Percentiles rank a stretch among this genome's conserved stretches.
Conservation (phyloP, 1,140 invertebrate genomes). For the Drosophila miranda region DNA sequence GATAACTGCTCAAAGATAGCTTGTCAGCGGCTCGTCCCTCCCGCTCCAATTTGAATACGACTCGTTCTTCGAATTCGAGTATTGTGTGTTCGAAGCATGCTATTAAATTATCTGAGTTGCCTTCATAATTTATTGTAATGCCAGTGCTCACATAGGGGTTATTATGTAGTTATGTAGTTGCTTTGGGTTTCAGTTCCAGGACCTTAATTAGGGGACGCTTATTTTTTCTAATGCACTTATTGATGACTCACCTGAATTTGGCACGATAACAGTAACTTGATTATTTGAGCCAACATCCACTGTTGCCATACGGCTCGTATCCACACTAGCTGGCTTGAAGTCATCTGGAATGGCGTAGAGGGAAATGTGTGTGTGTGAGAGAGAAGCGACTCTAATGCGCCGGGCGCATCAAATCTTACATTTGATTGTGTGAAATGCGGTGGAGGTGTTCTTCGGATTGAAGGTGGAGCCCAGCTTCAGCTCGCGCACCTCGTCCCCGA, state of each 20-base stretch:
- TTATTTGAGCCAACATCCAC: conserved; percentile 94
- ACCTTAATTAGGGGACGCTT: neutral
- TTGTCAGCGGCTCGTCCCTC: neutral
- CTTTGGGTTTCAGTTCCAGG: neutral
- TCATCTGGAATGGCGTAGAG: conserved; percentile 88
- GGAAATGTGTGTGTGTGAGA: conserved; percentile 5
- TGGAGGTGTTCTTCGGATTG: conserved; percentile 84
- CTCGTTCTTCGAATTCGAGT: neutral
- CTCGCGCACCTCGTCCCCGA: conserved; percentile 88
- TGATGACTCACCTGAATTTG: conserved; percentile 88
- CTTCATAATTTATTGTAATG: neutral
- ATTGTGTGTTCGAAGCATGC: conserved; percentile 11
- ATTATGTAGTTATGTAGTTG: neutral
- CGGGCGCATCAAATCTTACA: conserved; percentile 85
- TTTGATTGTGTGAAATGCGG: conserved; percentile 92
- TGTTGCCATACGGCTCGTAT: conserved; percentile 93
- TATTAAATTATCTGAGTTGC: conserved; percentile 1
- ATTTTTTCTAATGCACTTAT: neutral
- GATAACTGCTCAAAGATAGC: neutral
- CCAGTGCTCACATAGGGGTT: neutral
- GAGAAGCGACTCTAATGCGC: neutral
- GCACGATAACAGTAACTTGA: conserved; percentile 95
- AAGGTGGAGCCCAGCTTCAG: conserved; percentile 93
- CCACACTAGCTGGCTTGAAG: conserved; percentile 98
- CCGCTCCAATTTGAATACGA: conserved; percentile 3